Percentiles rank a stretch among this genome's conserved stretches.
Evolutionary conservation across 2,797 vertebrate genomes (phyloP).

Genomic region (Ptychobarbus kaznakovi): DNA sequence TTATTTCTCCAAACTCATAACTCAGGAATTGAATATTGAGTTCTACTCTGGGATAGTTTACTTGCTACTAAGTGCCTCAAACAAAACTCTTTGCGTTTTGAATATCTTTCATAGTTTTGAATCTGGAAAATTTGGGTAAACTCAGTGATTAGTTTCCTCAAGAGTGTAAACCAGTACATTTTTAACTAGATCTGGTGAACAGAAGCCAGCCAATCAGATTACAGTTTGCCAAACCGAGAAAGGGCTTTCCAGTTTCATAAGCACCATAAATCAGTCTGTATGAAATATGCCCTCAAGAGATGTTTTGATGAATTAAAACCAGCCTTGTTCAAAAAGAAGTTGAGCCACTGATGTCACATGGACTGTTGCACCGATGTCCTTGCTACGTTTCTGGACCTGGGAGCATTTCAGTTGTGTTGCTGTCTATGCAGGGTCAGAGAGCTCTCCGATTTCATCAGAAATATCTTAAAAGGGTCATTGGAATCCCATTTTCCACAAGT

Average conservation of each 20-base stretch:
- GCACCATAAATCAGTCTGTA: constrained; percentile 1
- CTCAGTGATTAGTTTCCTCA: neutral
- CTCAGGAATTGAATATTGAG: neutral
- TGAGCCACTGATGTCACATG: too few relatives aligned
- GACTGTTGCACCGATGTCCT: too few relatives aligned
- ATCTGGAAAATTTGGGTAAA: neutral
- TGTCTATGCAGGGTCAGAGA: neutral
- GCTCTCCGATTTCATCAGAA: too few relatives aligned
- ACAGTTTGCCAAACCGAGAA: neutral
- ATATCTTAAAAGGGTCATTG: too few relatives aligned
- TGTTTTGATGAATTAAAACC: neutral
- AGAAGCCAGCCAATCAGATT: neutral
- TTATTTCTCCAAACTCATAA: constrained; percentile 3
- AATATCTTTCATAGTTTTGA: neutral
- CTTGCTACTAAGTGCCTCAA: neutral
- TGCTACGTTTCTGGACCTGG: too few relatives aligned
- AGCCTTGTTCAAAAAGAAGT: neutral
- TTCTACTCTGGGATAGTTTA: neutral
- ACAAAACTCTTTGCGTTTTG: neutral
- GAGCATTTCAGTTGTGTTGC: neutral
- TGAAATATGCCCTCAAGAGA: neutral
- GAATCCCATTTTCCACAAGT: too few relatives aligned
- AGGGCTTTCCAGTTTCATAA: neutral
- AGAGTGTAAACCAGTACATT: neutral
- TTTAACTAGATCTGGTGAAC: neutral